phyloP scores from a whole-genome alignment of 1,140 invertebrate species.

The Chionoecetes opilio region DNA sequence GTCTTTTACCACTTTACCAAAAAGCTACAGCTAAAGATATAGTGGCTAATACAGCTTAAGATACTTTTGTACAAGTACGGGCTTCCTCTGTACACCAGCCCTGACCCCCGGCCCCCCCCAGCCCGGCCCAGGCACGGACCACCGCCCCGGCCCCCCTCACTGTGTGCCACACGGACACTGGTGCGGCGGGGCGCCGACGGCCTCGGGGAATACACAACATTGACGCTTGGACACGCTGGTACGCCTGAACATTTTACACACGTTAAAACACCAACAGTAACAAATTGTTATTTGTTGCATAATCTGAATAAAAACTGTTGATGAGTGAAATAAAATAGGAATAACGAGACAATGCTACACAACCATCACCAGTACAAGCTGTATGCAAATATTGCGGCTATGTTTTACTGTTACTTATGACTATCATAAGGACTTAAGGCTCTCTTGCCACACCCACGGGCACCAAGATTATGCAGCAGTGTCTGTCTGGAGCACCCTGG shows the following conservation, averaged over 20 bases:
- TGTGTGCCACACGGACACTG: neutral
- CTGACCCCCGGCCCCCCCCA: neutral
- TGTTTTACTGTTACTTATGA: conserved; percentile 58
- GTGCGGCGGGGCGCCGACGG: neutral
- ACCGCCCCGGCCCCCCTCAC: neutral
- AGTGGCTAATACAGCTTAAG: neutral
- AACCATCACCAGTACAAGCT: conserved; percentile 72
- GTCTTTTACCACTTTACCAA: conserved; percentile 29
- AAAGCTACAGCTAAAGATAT: neutral
- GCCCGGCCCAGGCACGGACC: neutral
- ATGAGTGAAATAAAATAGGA: conserved; percentile 1
- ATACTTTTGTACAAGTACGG: conserved; percentile 9
- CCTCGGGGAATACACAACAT: neutral
- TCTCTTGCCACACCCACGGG: conserved; percentile 20
- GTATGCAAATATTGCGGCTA: conserved; percentile 65
- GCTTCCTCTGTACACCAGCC: neutral
- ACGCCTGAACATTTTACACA: neutral
- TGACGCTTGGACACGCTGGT: conserved; percentile 15
- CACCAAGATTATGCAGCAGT: conserved; percentile 50
- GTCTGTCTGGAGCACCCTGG: neutral
- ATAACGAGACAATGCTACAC: conserved; percentile 56
- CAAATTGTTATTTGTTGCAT: neutral
- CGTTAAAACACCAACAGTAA: conserved; percentile 16
- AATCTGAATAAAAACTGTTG: neutral
- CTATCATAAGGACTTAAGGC: conserved; percentile 58